These are phyloP conservation scores for Netelia melanura DNA, from an alignment of 2,888 invertebrate genomes.

Conservation along the genomic window DNA sequence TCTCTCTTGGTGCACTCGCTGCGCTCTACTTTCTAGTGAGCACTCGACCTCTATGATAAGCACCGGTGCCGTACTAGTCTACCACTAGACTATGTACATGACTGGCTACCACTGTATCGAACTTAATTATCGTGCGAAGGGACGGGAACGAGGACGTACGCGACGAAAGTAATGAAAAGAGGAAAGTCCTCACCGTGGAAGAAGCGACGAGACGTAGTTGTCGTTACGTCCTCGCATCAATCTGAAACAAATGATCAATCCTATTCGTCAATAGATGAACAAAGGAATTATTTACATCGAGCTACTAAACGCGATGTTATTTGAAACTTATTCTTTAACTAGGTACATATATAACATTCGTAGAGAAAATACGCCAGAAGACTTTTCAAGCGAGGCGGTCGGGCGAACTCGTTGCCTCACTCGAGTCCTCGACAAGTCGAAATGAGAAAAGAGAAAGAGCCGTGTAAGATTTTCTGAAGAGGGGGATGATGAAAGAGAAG, in stretches of 20 bases:
- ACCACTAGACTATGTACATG: slow-evolving; percentile 47
- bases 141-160: slow-evolving; percentile 64
- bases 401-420: slow-evolving; percentile 26
- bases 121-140: slow-evolving; percentile 75
- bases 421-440: slow-evolving; percentile 44
- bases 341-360: background rate
- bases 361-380: slow-evolving; percentile 21
- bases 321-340: background rate
- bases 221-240: too few species aligned
- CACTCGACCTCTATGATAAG: slow-evolving; percentile 75
- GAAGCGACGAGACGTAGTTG: too few species aligned
- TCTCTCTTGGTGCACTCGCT: slow-evolving; percentile 41
- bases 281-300: background rate
- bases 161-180: slow-evolving; percentile 28
- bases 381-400: slow-evolving; percentile 38
- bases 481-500: slow-evolving; percentile 50
- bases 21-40: slow-evolving; percentile 72
- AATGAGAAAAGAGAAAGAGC: slow-evolving; percentile 56
- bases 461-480: slow-evolving; percentile 35
- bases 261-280: too few species aligned
- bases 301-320: background rate
- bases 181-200: slow-evolving; percentile 16
- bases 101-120: slow-evolving; percentile 68
- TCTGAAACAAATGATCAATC: too few species aligned
- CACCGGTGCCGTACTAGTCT: slow-evolving; percentile 65